phyloP scores from a whole-genome alignment of 2,113 vertebrate genomes.

The Albula glossodonta region DNA sequence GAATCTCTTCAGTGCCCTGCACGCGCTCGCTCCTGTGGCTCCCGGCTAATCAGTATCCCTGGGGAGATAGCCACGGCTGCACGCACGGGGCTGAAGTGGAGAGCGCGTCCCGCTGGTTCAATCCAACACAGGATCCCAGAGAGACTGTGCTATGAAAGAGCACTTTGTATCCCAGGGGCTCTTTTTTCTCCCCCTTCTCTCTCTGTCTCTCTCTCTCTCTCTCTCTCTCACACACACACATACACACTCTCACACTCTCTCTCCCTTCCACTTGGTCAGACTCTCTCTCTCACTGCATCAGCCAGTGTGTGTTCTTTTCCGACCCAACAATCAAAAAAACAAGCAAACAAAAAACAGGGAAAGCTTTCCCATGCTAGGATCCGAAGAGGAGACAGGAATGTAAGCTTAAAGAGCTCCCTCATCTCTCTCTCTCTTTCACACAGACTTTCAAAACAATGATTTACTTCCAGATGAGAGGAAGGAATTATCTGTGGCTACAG shows the following conservation, averaged over 20 bases:
- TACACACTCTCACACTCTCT: background rate
- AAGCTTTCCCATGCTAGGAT: constrained; percentile 24
- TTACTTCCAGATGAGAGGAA: constrained; percentile 25
- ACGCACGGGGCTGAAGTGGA: background rate
- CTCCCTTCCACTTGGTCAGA: too few relatives aligned
- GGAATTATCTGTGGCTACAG: constrained; percentile 25
- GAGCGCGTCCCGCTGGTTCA: background rate
- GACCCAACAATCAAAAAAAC: constrained; percentile 29
- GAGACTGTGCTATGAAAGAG: constrained; percentile 41
- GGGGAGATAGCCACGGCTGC: background rate
- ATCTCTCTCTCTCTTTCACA: background rate
- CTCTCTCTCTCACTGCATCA: constrained; percentile 1
- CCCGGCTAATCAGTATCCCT: background rate
- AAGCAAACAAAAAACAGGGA: constrained; percentile 33
- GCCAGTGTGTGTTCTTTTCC: constrained; percentile 8
- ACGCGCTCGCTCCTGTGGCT: background rate
- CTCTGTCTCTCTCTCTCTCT: background rate
- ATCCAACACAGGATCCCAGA: constrained; percentile 38
- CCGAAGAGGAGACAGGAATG: background rate
- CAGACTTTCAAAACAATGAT: constrained; percentile 13
- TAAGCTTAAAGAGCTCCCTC: background rate
- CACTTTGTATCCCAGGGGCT: constrained; percentile 36
- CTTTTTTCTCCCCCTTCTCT: constrained; percentile 4
- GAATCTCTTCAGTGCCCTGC: constrained; percentile 30
- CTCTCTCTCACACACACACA: background rate